Evolutionary conservation across 2,113 vertebrate species (phyloP).

Genomic region (Melanocharis versteri): DNA sequence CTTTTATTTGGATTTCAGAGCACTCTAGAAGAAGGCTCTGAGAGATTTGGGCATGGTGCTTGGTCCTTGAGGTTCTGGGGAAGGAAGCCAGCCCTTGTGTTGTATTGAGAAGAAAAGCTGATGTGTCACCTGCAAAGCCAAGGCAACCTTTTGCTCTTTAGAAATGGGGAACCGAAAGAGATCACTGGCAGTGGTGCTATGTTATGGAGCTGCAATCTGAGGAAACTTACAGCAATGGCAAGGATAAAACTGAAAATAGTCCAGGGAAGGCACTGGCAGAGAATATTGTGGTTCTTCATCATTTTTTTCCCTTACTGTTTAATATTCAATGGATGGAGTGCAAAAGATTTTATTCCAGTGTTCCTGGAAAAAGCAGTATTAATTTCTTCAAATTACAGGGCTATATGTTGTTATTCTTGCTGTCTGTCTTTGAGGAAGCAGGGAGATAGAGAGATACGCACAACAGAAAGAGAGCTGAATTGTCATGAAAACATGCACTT

Average conservation of each 20-base stretch:
- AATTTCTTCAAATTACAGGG: not conserved
- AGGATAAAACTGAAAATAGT: not conserved
- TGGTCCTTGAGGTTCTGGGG: not conserved
- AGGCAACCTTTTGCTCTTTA: not conserved
- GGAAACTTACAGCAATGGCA: not conserved
- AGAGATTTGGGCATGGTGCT: not conserved
- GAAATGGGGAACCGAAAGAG: not conserved
- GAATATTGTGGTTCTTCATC: not conserved
- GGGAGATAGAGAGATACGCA: not conserved
- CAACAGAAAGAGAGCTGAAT: not conserved
- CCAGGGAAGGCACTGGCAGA: not conserved
- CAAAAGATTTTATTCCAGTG: not conserved
- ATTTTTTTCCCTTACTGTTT: not conserved
- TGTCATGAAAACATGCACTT: not conserved
- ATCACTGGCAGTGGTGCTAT: not conserved
- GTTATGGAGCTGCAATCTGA: not conserved
- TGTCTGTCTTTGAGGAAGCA: not conserved
- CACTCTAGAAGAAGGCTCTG: not conserved
- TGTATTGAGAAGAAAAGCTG: not conserved
- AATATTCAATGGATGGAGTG: not conserved
- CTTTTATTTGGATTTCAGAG: not conserved
- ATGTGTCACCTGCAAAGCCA: not conserved
- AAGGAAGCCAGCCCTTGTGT: not conserved
- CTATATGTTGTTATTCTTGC: not conserved
- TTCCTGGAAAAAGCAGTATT: not conserved